Conservation (phyloP, 2,113 vertebrate genomes). For the Neodontobutis hainanensis region DNA sequence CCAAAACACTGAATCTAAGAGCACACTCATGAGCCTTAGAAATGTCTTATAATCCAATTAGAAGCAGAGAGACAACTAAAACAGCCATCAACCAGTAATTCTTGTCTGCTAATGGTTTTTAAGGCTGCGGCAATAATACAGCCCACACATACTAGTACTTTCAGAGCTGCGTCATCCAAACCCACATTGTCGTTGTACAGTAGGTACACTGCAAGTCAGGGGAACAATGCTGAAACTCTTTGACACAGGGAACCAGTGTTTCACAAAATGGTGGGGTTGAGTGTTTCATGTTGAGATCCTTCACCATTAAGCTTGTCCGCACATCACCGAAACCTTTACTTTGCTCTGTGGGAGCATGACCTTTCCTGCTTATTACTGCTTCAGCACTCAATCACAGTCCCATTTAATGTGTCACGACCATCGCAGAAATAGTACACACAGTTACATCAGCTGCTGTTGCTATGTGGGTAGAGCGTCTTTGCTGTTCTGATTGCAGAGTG, state of each 20-base stretch:
- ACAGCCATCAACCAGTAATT: slow-evolving; percentile 15
- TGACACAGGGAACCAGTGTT: slow-evolving; percentile 9
- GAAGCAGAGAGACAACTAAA: slow-evolving; percentile 21
- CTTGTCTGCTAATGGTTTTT: slow-evolving; percentile 39
- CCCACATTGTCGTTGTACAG: slow-evolving; percentile 25
- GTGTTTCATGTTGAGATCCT: neutral
- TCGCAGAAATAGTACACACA: neutral
- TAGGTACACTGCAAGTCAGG: slow-evolving; percentile 30
- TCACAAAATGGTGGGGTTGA: neutral
- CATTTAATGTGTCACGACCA: neutral
- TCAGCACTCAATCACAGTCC: slow-evolving; percentile 2
- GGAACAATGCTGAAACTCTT: slow-evolving; percentile 33
- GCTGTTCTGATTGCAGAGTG: neutral
- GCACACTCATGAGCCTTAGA: slow-evolving; percentile 2
- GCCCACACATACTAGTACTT: slow-evolving; percentile 38
- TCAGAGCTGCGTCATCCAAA: slow-evolving; percentile 33
- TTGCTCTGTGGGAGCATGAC: neutral
- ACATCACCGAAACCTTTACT: slow-evolving; percentile 6
- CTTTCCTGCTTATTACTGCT: neutral
- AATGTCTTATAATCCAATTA: slow-evolving; percentile 42
- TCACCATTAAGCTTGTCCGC: slow-evolving; percentile 28
- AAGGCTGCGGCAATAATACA: slow-evolving; percentile 31
- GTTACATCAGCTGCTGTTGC: neutral
- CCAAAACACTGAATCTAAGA: slow-evolving; percentile 16
- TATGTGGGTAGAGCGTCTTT: neutral